Evolutionary conservation across 2,797 vertebrate species (phyloP), one percentile per base, ranked within the genome.

Genomic region (Coregonus ussuriensis): DNA sequence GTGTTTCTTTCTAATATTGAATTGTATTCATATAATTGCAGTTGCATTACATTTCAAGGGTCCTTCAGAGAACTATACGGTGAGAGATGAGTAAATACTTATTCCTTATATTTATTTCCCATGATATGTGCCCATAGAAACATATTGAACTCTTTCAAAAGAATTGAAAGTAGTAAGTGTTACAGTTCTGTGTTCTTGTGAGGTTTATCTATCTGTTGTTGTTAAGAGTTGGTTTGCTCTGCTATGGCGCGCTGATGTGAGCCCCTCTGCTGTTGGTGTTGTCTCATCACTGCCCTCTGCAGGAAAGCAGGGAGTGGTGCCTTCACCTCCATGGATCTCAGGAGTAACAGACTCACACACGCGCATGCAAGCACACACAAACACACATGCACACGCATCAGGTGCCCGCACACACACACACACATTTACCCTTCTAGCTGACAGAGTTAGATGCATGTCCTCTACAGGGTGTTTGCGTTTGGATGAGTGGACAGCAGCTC

Each of bases 201-300:
- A 21, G 72, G 69, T 47, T 51, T n/a, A 6, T 66, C 33, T 18
- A 31, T 37, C 29, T 21, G 53, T 11, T 33, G 11, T 37, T n/a
- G 16, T 37, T 18, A 70, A 11, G 37, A 70, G 21, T 79, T 33
- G 79, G 13, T 78, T 80, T 83, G 71, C 77, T 74, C 67, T 78
- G 59, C 33, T 25, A 65, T 68, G 31, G 66, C 15, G 52, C 35
- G 41, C 51, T 79, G 82, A 71, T 63, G 62, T 79, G 80, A 84
- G 35, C 67, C 31, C 77, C 16, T 71, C 67, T 80, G 63, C 79
- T 85, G 73, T 72, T 76, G 80, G 83, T 74, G 79, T 74, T n/a
- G 18, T 59, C 56, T 59, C 79, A 77, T 81, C 74, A 88, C 88
- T 89, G 91, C 89, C 91, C 86, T 87, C 89, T 92, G 82, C 87